Base-by-base conservation (phyloP, 2,797 vertebrate species). In the Etheostoma perlongum region DNA sequence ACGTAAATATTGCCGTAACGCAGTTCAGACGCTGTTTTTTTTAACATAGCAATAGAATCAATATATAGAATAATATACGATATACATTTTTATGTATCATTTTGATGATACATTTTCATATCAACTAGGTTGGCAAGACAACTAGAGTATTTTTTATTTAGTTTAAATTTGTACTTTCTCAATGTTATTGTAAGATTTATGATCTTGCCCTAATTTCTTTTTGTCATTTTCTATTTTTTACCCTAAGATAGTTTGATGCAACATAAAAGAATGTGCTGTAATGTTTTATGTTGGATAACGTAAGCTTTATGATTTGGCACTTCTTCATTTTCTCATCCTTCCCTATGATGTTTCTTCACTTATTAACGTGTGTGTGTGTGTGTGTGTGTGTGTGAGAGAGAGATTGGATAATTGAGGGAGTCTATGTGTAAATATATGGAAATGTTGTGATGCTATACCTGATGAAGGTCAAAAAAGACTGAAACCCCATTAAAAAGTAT, bases 221-320 rank as follows among this genome's bases (percentile, higher is more conserved):
- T 25, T 19, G 11, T 15, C 2, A 54, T 54, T 67, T 67, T 55
- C 16, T 10, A 19, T 54, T n/a, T 46, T 67, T 67, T 40, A 67
- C 21, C 51, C 27, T 67, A 14, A 11, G 51, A 25, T 44, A 42
- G 10, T 54, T 44, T 40, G 16, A 13, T 25, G 16, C 36, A n/a
- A 21, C 33, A 14, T 53, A 67, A 67, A 27, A 36, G 5, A 42
- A 25, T 67, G 36, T 18, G 21, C 65, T 54, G 16, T 23, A 25
- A 1, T 67, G 10, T 44, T 53, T 54, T 14, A 23, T 23, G 4
- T 27, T 42, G 14, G 9, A 53, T 66, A 40, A 40, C 10, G 9
- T 36, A 36, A 36, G 33, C 9, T 36, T 36, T 10, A 36, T 36
- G 33, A 36, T 36, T 40, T 40, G 36, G 36, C 10, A 40, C 9